Evolutionary conservation across 2,797 vertebrate species (phyloP), one percentile per base, ranked within the genome.

Genomic region (Luscinia megarhynchos): DNA sequence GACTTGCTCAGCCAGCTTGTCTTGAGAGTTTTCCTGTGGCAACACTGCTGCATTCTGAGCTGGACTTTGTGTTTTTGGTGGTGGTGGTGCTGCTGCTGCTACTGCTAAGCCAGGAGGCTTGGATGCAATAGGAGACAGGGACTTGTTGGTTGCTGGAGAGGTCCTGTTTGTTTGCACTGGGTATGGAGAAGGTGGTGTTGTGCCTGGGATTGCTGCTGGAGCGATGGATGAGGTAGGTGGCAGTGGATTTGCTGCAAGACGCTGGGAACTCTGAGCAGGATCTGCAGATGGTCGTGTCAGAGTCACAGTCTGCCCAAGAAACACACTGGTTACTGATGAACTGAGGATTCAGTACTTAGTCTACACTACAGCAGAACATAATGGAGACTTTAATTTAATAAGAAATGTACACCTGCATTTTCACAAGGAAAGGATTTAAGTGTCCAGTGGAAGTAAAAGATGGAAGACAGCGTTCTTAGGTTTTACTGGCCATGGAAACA

Each of bases 1-100:
- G 74, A 98, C 98, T 97, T 99, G 99, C 94, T 99, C 99, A 12
- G 98, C 98, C 93, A 98, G 98, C 80, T 98, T 99, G 95, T 99
- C 99, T 96, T 99, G 99, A 86, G 98, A 97, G 81, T 96, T 97
- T 67, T 99, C 99, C 96, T 98, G 98, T 2, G 98, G 95, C 70
- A 97, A 69, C 67, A 97, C 98, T 57, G 97, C 83, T 3, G 95
- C 70, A 84, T 94, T 98, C 96, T 99, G 98, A 89, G 97, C 96
- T 76, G 98, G 96, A 41, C 96, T 97, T 58, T 98, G 98, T 26
- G 97, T 93, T 97, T 98, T 99, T 63, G 98, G 98, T 1, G 98
- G 80, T 18, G 98, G 82, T 18, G 51, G 7, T 53, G 51, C 84
- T 18, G 43, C 50, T 53, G 98, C 92, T 59, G 98, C 97, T 89